Conservation (phyloP, 2,797 vertebrate species). For the Hirundo rustica region DNA sequence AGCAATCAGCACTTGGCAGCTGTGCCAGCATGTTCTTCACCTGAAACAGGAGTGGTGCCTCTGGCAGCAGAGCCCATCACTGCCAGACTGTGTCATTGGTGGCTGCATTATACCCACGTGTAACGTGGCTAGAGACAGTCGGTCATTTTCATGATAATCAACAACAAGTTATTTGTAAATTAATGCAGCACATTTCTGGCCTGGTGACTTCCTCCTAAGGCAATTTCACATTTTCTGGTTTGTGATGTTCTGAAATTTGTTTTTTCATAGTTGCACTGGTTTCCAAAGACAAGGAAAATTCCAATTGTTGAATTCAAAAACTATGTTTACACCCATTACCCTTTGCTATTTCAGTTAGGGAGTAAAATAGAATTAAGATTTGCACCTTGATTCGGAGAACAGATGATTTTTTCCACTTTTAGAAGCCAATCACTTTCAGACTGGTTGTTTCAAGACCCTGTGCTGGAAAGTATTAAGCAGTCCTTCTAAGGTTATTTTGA, state of each 20-base stretch:
- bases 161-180: not conserved
- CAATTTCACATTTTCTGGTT: not conserved
- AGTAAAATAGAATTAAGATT: not conserved
- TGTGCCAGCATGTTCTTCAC: not conserved
- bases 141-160: not conserved
- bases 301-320: not conserved
- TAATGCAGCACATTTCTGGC: not conserved
- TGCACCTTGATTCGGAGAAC: not conserved
- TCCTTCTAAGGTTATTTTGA: not conserved
- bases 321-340: not conserved
- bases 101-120: not conserved
- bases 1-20: not conserved
- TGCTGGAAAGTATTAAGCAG: not conserved
- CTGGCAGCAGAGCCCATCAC: fast-evolving
- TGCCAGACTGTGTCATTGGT: not conserved
- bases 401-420: not conserved
- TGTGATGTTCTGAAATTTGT: not conserved
- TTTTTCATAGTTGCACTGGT: not conserved
- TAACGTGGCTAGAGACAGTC: not conserved
- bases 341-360: not conserved
- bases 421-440: not conserved
- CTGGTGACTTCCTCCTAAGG: not conserved
- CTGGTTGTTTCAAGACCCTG: not conserved
- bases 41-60: not conserved
- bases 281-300: not conserved